These are phyloP conservation scores for Hyperoplus lanceolatus DNA, from an alignment of 2,797 vertebrate genomes.

Conservation along the genomic window DNA sequence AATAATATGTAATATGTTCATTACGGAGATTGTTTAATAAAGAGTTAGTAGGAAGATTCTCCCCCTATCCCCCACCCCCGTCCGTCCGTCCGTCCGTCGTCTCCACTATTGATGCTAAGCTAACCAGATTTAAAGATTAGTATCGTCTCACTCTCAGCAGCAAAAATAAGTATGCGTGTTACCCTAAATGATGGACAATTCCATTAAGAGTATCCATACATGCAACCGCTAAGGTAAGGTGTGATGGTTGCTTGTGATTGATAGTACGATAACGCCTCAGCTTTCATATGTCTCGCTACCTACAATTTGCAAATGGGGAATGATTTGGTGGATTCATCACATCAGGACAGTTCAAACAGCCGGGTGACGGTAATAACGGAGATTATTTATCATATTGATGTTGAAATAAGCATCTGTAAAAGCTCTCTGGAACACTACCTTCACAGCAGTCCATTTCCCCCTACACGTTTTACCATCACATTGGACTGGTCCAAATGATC, in stretches of 20 bases:
- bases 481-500: constrained; percentile 14
- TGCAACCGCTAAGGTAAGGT: not conserved
- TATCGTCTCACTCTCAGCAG: not conserved
- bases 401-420: constrained; percentile 11
- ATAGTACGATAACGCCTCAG: not conserved
- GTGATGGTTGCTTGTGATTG: not conserved
- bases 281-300: not conserved
- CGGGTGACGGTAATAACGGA: not conserved
- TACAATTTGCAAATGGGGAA: constrained; percentile 4
- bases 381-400: constrained; percentile 3
- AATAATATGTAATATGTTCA: not conserved
- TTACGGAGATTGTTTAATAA: not conserved
- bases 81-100: no score
- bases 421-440: constrained; percentile 14
- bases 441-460: not conserved
- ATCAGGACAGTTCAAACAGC: not conserved
- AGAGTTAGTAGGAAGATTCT: no score
- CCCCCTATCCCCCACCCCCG: no score
- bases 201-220: not conserved
- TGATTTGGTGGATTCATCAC: constrained; percentile 11
- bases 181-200: not conserved
- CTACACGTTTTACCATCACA: not conserved
- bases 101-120: not conserved
- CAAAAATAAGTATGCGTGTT: not conserved
- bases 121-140: not conserved